phyloP scores from a whole-genome alignment of 2,113 vertebrate species.

The Platycercus adscitus region DNA sequence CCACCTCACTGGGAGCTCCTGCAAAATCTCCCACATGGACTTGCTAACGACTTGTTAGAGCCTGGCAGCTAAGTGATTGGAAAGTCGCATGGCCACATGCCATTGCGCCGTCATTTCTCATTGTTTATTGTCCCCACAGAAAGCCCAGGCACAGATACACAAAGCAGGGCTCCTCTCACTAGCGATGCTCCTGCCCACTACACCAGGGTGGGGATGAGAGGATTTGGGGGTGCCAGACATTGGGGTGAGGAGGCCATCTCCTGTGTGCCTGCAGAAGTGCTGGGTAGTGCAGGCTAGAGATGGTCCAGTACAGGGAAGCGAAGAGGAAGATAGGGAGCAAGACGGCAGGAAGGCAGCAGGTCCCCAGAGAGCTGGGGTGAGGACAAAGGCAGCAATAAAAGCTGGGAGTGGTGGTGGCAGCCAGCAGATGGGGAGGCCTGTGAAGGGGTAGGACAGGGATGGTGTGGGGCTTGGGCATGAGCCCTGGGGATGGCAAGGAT shows the following conservation, averaged over 20 bases:
- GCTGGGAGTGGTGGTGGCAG: neutral
- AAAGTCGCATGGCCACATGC: constrained; percentile 27
- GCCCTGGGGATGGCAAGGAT: neutral
- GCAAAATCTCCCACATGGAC: neutral
- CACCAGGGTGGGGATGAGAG: rapidly evolving
- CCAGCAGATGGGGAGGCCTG: neutral
- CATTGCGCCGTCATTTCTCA: constrained; percentile 20
- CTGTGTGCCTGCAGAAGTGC: rapidly evolving
- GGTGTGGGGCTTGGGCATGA: neutral
- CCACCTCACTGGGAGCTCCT: neutral
- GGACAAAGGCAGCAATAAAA: neutral
- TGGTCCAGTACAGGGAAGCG: rapidly evolving
- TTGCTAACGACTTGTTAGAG: neutral
- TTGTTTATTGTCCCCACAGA: constrained; percentile 48
- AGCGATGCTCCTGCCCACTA: neutral
- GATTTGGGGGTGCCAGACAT: neutral
- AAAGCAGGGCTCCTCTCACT: neutral
- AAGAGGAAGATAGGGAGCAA: neutral
- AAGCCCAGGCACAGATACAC: neutral
- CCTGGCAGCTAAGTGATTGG: constrained; percentile 7
- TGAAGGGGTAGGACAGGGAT: neutral
- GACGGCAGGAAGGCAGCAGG: neutral
- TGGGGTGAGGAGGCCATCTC: rapidly evolving
- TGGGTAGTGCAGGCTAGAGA: rapidly evolving
- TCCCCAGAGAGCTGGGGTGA: neutral